Evolutionary conservation across 2,113 vertebrate genomes (phyloP).

Genomic region (Cyrtonyx montezumae): DNA sequence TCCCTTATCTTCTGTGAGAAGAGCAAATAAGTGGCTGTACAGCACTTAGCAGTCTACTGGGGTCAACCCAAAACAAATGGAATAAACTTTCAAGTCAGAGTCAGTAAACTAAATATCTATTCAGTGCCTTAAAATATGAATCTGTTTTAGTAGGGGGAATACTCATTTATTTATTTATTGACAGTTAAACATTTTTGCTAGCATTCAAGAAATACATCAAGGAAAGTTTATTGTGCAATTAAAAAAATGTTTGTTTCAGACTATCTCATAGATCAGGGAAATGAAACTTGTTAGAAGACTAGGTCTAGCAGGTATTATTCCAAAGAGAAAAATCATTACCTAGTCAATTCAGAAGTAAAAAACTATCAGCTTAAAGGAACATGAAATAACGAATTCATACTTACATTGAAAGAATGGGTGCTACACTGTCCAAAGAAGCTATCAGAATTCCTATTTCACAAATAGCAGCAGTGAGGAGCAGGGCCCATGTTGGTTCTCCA

Average conservation of each 20-base stretch:
- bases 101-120: not conserved
- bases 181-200: not conserved
- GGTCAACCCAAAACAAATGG: not conserved
- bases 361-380: not conserved
- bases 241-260: not conserved
- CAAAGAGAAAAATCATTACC: not conserved
- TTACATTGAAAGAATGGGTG: conserved; percentile 97
- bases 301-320: not conserved
- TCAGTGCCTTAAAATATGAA: not conserved
- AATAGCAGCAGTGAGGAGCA: conserved; percentile 90
- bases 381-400: conserved; percentile 21
- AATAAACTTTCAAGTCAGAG: not conserved
- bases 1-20: rapidly evolving
- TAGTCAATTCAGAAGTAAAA: not conserved
- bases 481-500: conserved; percentile 95
- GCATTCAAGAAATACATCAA: not conserved
- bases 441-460: conserved; percentile 97
- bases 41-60: not conserved
- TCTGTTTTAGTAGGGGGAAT: not conserved
- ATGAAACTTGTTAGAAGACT: not conserved
- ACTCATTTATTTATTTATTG: not conserved
- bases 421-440: conserved; percentile 93
- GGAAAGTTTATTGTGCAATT: not conserved
- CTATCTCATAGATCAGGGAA: not conserved
- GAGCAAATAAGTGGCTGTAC: not conserved